These are phyloP conservation scores for Tenthredo scrophulariae DNA, from an alignment of 2,888 invertebrate species.

Conservation along the genomic window DNA sequence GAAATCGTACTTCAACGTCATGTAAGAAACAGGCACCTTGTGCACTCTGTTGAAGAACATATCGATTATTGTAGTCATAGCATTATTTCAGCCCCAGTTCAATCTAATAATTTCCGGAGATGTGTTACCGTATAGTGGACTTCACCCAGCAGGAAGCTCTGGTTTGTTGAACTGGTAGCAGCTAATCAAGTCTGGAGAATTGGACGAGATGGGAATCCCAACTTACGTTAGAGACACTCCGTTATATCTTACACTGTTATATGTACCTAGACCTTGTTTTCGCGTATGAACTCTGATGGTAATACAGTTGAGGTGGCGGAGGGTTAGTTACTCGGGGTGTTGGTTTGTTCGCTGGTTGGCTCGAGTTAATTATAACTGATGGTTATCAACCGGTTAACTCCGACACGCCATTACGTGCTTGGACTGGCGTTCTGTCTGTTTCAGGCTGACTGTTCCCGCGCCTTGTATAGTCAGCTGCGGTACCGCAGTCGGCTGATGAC, in stretches of 20 bases:
- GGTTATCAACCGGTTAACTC: slow-evolving; percentile 78
- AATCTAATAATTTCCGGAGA: neutral
- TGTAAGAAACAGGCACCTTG: neutral
- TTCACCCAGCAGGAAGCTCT: neutral
- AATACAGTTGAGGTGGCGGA: slow-evolving; percentile 58
- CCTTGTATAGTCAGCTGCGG: slow-evolving; percentile 1
- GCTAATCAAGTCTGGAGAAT: slow-evolving; percentile 54
- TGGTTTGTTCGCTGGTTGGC: slow-evolving; percentile 76
- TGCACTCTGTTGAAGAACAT: neutral
- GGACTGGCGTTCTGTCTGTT: slow-evolving; percentile 66
- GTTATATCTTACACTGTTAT: slow-evolving; percentile 40
- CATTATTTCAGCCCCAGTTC: neutral
- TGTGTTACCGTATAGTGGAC: neutral
- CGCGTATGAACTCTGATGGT: slow-evolving; percentile 59
- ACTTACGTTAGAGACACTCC: neutral
- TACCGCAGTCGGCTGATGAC: slow-evolving; percentile 9
- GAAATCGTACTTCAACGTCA: no score
- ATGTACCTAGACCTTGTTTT: slow-evolving; percentile 36
- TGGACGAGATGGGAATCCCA: slow-evolving; percentile 50
- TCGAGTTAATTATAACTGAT: slow-evolving; percentile 78
- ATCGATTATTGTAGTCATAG: slow-evolving; percentile 12
- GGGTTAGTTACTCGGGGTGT: slow-evolving; percentile 70
- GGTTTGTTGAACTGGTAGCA: slow-evolving; percentile 1
- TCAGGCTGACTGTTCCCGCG: slow-evolving; percentile 44
- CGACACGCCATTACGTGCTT: slow-evolving; percentile 78